Evolutionary conservation across 2,888 invertebrate species (phyloP).

Genomic region (Monopis laevigella): DNA sequence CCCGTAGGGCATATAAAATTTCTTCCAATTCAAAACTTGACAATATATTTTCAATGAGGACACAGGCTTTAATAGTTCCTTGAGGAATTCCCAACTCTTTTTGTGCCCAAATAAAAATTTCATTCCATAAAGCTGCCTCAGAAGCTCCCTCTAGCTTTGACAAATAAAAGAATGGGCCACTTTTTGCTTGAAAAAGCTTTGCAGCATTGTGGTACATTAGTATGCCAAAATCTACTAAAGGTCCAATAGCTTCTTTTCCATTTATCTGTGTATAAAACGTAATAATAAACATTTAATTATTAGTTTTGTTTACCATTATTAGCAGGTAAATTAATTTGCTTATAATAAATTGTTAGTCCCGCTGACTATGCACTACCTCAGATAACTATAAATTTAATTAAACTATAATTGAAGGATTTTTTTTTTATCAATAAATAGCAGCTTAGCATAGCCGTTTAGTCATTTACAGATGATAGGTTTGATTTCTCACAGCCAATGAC

Average conservation of each 20-base stretch:
- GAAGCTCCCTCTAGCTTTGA: conserved; percentile 72
- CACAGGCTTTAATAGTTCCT: conserved; percentile 75
- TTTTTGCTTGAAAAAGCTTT: conserved; percentile 56
- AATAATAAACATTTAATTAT: too few species aligned
- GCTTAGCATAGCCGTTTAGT: too few species aligned
- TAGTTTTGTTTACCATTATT: too few species aligned
- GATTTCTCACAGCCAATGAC: too few species aligned
- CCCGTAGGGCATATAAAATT: conserved; percentile 71
- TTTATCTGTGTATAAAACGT: conserved; percentile 47
- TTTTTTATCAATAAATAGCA: too few species aligned
- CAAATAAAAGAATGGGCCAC: conserved; percentile 77
- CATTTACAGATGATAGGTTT: too few species aligned
- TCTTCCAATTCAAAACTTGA: conserved; percentile 75
- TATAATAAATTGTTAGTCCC: too few species aligned
- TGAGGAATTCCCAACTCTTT: conserved; percentile 59
- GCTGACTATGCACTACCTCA: too few species aligned
- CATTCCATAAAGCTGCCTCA: conserved; percentile 75
- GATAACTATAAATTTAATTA: too few species aligned
- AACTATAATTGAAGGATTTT: too few species aligned
- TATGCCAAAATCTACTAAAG: conserved; percentile 75
- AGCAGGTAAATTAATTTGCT: too few species aligned
- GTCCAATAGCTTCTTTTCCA: conserved; percentile 70
- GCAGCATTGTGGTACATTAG: conserved; percentile 72
- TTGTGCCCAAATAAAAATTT: conserved; percentile 73
- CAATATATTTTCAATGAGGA: conserved; percentile 76